phyloP scores from a whole-genome alignment of 2,797 vertebrate genomes.

The Sibirionetta formosa region DNA sequence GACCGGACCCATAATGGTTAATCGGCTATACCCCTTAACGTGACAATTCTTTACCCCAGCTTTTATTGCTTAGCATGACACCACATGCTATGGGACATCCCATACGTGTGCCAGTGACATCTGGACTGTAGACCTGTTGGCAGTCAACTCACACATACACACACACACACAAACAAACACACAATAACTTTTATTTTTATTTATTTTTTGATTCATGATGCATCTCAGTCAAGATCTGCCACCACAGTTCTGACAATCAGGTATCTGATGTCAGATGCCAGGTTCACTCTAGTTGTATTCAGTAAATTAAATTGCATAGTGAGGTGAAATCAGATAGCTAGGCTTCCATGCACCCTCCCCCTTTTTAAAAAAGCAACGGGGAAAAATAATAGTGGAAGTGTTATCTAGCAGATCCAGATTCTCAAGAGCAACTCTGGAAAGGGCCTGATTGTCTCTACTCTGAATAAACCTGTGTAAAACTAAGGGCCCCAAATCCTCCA shows the following conservation, averaged over 20 bases:
- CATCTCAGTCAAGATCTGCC: not conserved
- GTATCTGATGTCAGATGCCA: not conserved
- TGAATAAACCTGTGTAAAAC: not conserved
- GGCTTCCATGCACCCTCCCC: fast-evolving
- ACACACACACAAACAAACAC: not conserved
- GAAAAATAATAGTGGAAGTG: not conserved
- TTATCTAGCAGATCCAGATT: not conserved
- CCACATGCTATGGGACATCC: not conserved
- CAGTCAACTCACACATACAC: not conserved
- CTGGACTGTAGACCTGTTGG: not conserved
- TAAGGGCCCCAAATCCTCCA: not conserved
- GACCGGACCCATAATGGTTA: no score
- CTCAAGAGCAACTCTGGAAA: fast-evolving
- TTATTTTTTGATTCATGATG: not conserved
- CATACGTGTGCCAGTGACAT: not conserved
- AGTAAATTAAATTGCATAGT: not conserved
- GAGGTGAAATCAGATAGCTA: not conserved
- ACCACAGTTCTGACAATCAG: not conserved
- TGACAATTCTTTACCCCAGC: not conserved
- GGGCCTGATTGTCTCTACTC: not conserved
- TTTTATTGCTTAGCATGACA: not conserved
- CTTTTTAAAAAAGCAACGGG: not conserved
- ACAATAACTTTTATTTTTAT: no score
- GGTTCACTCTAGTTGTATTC: not conserved
- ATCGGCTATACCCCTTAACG: no score